Percentiles rank a stretch among this genome's conserved stretches.
Conservation (phyloP, 2,797 vertebrate genomes). For the Dromococcyx pavoninus region DNA sequence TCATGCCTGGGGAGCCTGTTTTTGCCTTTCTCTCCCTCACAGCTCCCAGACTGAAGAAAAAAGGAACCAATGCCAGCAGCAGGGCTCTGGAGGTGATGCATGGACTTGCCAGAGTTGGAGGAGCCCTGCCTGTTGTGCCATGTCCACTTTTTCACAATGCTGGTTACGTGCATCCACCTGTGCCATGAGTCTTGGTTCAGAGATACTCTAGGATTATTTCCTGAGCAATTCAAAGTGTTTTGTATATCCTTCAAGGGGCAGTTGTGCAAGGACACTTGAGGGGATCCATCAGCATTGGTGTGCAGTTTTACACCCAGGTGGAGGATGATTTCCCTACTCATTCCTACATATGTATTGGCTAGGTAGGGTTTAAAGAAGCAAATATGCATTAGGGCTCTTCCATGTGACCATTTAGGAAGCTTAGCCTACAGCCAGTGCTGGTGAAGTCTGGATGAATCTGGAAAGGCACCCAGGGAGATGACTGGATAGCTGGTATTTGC, state of each 20-base stretch:
- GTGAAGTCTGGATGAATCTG: neutral
- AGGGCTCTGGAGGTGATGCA: neutral
- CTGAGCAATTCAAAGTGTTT: neutral
- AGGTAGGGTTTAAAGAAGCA: neutral
- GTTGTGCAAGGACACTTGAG: neutral
- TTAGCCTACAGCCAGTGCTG: neutral
- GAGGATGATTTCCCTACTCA: neutral
- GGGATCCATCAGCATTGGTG: neutral
- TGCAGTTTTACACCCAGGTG: neutral
- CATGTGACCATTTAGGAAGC: neutral
- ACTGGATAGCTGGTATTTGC: neutral
- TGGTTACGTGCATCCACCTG: neutral
- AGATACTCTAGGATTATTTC: neutral
- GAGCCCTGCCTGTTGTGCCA: neutral
- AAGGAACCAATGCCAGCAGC: neutral
- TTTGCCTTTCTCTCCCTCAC: neutral
- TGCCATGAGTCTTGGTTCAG: neutral
- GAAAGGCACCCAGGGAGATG: neutral
- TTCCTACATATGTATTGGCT: fast-evolving
- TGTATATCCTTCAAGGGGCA: neutral
- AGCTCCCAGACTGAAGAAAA: neutral
- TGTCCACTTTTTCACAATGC: neutral
- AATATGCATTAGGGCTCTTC: neutral
- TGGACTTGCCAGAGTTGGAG: neutral
- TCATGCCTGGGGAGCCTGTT: neutral